Evolutionary conservation across 2,797 vertebrate genomes (phyloP).

Genomic region (Sebastes cheni): DNA sequence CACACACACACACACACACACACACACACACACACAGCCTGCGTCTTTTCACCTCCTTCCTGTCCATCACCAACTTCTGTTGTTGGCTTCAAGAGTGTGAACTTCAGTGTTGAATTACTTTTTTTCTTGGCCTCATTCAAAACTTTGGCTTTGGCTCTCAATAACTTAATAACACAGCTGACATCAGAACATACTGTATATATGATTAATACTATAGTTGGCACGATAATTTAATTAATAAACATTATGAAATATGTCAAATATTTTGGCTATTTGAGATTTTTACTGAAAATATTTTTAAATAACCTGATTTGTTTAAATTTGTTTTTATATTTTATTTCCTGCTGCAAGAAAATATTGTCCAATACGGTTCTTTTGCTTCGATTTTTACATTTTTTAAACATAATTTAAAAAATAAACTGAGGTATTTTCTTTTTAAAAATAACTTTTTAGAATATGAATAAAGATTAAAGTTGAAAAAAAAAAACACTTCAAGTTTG

Average conservation of each 20-base stretch:
- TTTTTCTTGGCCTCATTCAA: not conserved
- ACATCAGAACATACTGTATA: not conserved
- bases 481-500: no score
- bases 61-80: conserved; percentile 5
- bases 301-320: not conserved
- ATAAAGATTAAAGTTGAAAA: not conserved
- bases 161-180: not conserved
- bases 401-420: no score
- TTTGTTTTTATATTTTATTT: no score
- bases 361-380: rapidly evolving
- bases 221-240: not conserved
- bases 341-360: no score
- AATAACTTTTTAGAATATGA: not conserved
- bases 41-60: conserved; percentile 18
- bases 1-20: not conserved
- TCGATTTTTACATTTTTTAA: no score
- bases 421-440: not conserved
- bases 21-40: not conserved
- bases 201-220: not conserved
- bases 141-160: not conserved
- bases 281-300: not conserved
- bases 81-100: not conserved
- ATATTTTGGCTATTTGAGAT: not conserved
- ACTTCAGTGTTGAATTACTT: not conserved
- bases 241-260: not conserved